These are phyloP conservation scores for Puntigrus tetrazona DNA, from an alignment of 2,113 vertebrate genomes.

Conservation along the genomic window DNA sequence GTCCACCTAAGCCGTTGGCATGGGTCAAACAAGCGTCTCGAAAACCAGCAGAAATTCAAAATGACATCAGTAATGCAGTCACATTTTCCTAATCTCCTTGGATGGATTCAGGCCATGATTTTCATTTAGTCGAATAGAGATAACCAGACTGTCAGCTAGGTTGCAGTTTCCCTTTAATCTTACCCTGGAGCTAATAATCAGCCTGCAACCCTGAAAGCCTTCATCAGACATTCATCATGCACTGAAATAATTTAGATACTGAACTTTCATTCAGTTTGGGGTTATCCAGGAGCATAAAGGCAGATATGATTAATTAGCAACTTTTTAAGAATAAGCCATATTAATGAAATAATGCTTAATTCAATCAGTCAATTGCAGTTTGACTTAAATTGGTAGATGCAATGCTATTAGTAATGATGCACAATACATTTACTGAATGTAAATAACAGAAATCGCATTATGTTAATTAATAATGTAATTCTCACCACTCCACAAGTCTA, in stretches of 20 bases:
- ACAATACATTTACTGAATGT: conserved; percentile 7
- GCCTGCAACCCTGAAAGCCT: conserved; percentile 74
- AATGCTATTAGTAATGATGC: conserved; percentile 39
- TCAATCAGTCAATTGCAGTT: conserved; percentile 6
- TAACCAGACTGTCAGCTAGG: conserved; percentile 89
- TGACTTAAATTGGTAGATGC: not conserved
- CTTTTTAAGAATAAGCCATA: conserved; percentile 64
- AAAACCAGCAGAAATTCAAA: conserved; percentile 72
- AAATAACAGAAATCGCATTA: conserved; percentile 11
- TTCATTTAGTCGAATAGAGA: conserved; percentile 93
- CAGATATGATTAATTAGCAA: conserved; percentile 85
- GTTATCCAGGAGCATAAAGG: conserved; percentile 78
- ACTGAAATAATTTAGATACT: conserved; percentile 79
- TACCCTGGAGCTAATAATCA: conserved; percentile 88
- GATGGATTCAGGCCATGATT: conserved; percentile 95
- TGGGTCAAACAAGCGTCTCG: conserved; percentile 74
- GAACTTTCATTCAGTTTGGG: conserved; percentile 77
- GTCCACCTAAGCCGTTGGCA: conserved; percentile 62
- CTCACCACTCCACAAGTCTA: not conserved
- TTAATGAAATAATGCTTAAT: conserved; percentile 30
- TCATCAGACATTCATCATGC: conserved; percentile 81
- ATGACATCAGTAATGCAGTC: conserved; percentile 88
- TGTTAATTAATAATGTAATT: conserved; percentile 3
- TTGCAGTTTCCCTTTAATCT: conserved; percentile 89
- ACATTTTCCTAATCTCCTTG: conserved; percentile 89